Evolutionary conservation across 2,888 invertebrate genomes (phyloP).

Genomic region (Nephrotoma appendiculata): DNA sequence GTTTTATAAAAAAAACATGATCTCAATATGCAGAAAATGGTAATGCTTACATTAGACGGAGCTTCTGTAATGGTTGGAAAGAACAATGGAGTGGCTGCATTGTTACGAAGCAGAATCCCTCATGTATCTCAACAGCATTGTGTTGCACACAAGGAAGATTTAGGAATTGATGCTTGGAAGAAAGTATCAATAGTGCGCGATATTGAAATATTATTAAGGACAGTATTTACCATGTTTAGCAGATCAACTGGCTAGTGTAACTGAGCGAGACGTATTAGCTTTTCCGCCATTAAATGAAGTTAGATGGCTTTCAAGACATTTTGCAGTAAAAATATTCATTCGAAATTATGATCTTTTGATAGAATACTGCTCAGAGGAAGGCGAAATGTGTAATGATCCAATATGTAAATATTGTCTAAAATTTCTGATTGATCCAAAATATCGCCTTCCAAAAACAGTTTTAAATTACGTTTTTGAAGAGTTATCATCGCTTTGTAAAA

Average conservation of each 20-base stretch:
- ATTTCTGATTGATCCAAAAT: slow-evolving; percentile 5
- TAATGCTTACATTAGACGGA: neutral
- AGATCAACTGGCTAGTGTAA: slow-evolving; percentile 7
- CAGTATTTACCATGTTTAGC: slow-evolving; percentile 5
- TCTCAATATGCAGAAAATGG: slow-evolving; percentile 2
- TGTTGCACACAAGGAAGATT: no score
- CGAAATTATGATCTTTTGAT: slow-evolving; percentile 7
- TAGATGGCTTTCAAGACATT: slow-evolving; percentile 8
- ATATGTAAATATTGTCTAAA: slow-evolving; percentile 7
- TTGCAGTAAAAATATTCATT: slow-evolving; percentile 6
- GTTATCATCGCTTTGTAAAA: slow-evolving; percentile 5
- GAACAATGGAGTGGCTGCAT: neutral
- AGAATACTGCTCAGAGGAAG: slow-evolving; percentile 6
- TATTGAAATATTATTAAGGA: neutral
- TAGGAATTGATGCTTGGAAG: neutral
- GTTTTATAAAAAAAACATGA: slow-evolving; percentile 2
- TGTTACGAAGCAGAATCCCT: neutral
- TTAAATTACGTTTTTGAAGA: slow-evolving; percentile 6
- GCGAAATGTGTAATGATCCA: slow-evolving; percentile 3
- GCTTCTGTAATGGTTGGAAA: slow-evolving; percentile 6
- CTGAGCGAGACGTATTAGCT: slow-evolving; percentile 5
- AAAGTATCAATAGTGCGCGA: neutral
- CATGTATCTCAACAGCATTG: neutral
- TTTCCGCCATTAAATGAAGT: slow-evolving; percentile 6
- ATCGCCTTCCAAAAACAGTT: slow-evolving; percentile 4